phyloP scores from a whole-genome alignment of 1,140 invertebrate species.

The Drosophila ficusphila region DNA sequence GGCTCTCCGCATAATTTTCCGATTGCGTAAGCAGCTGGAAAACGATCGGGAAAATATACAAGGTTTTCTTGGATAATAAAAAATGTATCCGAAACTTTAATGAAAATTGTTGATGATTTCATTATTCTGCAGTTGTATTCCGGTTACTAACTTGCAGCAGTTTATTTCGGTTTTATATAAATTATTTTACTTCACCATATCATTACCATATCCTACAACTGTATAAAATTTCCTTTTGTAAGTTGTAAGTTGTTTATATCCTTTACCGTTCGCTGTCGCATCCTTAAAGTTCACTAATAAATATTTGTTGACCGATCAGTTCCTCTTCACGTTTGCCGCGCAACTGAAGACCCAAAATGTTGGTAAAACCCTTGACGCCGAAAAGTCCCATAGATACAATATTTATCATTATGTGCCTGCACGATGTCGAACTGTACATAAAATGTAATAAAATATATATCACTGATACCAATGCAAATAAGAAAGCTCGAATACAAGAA shows the following conservation, averaged over 20 bases:
- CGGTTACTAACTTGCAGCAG: too few species aligned
- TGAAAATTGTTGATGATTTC: too few species aligned
- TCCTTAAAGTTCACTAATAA: background rate
- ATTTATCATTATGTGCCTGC: slow-evolving; percentile 7
- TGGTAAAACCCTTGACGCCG: slow-evolving; percentile 10
- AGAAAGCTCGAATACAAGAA: background rate
- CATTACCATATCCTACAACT: too few species aligned
- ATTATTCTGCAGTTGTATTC: too few species aligned
- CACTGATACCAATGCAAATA: slow-evolving; percentile 8
- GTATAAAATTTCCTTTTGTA: too few species aligned
- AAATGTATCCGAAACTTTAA: background rate
- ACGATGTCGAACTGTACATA: slow-evolving; percentile 40
- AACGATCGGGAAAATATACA: slow-evolving; percentile 7
- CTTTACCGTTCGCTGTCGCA: background rate
- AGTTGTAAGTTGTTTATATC: too few species aligned
- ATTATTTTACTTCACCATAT: too few species aligned
- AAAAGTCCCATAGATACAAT: slow-evolving; percentile 1
- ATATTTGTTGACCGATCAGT: slow-evolving; percentile 10
- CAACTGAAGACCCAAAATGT: slow-evolving; percentile 10
- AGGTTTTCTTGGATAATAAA: background rate
- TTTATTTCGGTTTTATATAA: too few species aligned
- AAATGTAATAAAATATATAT: slow-evolving; percentile 68
- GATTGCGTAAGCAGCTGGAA: slow-evolving; percentile 47
- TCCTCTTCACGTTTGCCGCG: slow-evolving; percentile 7
- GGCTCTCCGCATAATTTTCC: slow-evolving; percentile 22